phyloP scores from a whole-genome alignment of 1,140 invertebrate species.

The Hirudo medicinalis region DNA sequence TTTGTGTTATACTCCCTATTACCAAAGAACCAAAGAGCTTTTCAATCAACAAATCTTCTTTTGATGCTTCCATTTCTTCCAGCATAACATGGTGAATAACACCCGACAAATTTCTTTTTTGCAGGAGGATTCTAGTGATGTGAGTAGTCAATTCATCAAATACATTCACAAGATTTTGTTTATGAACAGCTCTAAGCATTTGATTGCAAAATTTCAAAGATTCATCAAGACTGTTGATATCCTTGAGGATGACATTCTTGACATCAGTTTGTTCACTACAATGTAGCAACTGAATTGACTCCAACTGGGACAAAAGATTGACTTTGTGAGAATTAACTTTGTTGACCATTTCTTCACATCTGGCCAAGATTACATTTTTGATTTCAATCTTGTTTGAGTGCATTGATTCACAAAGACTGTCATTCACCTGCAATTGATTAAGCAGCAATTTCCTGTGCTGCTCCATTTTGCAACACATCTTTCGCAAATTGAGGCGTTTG shows the following conservation, averaged over 20 bases:
- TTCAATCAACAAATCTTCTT: not conserved
- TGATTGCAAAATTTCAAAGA: not conserved
- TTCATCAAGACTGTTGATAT: not conserved
- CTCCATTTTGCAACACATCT: not conserved
- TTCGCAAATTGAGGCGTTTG: not conserved
- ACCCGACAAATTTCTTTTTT: not conserved
- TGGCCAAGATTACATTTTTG: not conserved
- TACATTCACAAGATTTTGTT: not conserved
- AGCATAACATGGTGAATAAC: constrained; percentile 5
- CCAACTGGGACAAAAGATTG: not conserved
- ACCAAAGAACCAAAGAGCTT: constrained; percentile 7
- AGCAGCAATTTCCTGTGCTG: not conserved
- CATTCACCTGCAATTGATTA: not conserved
- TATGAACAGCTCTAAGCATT: not conserved
- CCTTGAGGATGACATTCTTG: not conserved
- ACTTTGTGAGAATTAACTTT: not conserved
- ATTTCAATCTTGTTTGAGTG: not conserved
- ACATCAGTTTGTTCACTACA: not conserved
- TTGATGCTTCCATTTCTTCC: not conserved
- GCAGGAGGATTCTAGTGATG: not conserved
- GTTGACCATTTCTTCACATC: not conserved
- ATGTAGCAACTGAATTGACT: not conserved
- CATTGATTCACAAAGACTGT: constrained; percentile 1
- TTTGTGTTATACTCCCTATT: not conserved
- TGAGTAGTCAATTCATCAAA: constrained; percentile 1